Evolutionary conservation across 1,140 invertebrate species (phyloP).

Genomic region (Heliothis virescens): DNA sequence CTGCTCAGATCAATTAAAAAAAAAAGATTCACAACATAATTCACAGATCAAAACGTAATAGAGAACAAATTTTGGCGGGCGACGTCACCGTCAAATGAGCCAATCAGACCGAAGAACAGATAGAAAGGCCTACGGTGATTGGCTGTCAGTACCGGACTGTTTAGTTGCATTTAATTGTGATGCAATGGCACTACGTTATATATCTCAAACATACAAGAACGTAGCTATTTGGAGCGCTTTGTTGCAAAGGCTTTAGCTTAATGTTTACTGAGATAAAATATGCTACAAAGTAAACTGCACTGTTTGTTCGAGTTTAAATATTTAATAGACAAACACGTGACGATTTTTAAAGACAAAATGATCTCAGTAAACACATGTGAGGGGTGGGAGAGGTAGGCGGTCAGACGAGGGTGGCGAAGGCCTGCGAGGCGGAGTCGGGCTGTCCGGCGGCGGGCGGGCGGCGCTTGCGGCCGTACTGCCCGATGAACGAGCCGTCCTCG

Average conservation of each 20-base stretch:
- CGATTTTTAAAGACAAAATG: background rate
- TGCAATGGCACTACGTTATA: conserved; percentile 67
- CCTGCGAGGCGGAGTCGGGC: conserved; percentile 91
- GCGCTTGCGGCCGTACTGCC: conserved; percentile 95
- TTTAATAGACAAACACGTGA: background rate
- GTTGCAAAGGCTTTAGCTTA: conserved; percentile 29
- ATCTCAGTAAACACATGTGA: conserved; percentile 42
- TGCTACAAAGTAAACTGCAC: background rate
- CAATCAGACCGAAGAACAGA: conserved; percentile 60
- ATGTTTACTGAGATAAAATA: conserved; percentile 32
- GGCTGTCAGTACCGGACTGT: conserved; percentile 56
- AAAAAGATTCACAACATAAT: conserved; percentile 50
- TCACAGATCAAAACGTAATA: conserved; percentile 36
- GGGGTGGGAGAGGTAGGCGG: conserved; percentile 41
- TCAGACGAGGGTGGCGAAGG: conserved; percentile 92
- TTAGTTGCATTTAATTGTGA: conserved; percentile 57
- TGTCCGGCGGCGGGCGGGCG: conserved; percentile 81
- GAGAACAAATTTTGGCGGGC: conserved; percentile 58
- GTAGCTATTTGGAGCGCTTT: conserved; percentile 38
- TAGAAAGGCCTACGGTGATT: conserved; percentile 51
- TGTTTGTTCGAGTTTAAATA: too few relatives aligned
- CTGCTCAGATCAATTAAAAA: conserved; percentile 27
- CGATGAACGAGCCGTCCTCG: conserved; percentile 99
- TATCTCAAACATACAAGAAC: conserved; percentile 46
- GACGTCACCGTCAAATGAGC: conserved; percentile 54